A percentile compares a stretch with the other conserved stretches of the same genome.
Evolutionary conservation across 2,113 vertebrate species (phyloP).

Genomic region (Phaethon lepturus): DNA sequence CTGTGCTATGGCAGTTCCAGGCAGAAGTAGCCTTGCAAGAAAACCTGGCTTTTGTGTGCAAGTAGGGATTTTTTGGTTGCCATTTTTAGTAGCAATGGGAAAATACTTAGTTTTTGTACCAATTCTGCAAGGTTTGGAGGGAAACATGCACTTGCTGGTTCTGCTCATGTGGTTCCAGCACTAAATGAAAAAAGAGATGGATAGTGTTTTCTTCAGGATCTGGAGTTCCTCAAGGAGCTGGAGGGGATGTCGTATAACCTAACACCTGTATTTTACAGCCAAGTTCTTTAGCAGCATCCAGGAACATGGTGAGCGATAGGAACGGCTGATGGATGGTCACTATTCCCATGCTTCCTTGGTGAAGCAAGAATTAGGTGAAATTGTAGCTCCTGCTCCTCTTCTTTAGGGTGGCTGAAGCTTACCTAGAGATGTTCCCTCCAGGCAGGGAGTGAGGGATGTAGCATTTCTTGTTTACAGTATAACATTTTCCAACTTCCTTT

Average conservation of each 20-base stretch:
- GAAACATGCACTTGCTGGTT: neutral
- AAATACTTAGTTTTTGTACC: neutral
- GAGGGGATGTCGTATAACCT: neutral
- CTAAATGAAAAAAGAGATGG: neutral
- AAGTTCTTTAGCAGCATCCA: neutral
- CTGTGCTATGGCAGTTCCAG: neutral
- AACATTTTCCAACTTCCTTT: constrained; percentile 24
- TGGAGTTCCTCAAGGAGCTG: neutral
- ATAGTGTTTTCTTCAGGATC: neutral
- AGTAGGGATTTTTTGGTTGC: neutral
- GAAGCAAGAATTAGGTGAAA: neutral
- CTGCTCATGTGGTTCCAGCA: neutral
- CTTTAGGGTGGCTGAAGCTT: neutral
- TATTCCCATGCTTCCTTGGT: fast-evolving
- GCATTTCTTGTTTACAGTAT: neutral
- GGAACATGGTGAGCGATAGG: fast-evolving
- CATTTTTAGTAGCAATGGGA: neutral
- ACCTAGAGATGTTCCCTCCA: neutral
- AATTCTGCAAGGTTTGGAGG: neutral
- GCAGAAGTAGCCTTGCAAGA: neutral
- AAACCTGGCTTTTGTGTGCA: neutral
- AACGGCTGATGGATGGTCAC: fast-evolving
- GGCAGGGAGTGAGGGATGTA: neutral
- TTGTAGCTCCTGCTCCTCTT: neutral
- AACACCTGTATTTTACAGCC: neutral